Evolutionary conservation across 2,888 invertebrate species (phyloP), one percentile per base, ranked within the genome.

Genomic region (Byasa hedistus): DNA sequence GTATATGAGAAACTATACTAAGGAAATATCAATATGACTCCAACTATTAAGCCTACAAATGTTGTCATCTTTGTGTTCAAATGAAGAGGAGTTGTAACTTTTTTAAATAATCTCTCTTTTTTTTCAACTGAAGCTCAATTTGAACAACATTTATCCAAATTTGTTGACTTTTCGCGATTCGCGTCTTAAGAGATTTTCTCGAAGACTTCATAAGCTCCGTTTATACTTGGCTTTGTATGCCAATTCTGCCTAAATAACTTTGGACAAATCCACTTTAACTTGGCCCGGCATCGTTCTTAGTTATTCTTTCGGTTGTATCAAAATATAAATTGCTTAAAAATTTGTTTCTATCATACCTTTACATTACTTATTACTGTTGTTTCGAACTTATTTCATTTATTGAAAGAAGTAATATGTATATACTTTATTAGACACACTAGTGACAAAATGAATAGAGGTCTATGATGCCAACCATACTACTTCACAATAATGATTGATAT

Each of bases 251-350:
- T 22, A 54, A 54, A 54, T 54, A 23, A 23, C 21, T 54, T 54
- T 12, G 15, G 22, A 54, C 52, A 54, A 54, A 54, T 21, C 52
- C 52, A 54, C 52, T 54, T 54, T 54, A 22, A 54, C 52, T 54
- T 54, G 5, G 52, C 52, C n/a, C 22, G 15, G 10, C 52, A 15
- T 54, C 10, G 22, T 54, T 1, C 23, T 54, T 23, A 22, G 22
- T 21, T 54, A 39, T 39, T 39, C 39, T 54, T 54, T 54, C 1
- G 21, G 21, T 22, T 54, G 23, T 21, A 19, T 48, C n/a, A 19
- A n/a, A n/a, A 48, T 5, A 39, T 39, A 39, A 39, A 39, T 2
- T 39, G 39, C 39, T 12, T 39, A 15, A 39, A 39, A 12, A 12
- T 39, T 39, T 15, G 12, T 39, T 39, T 15, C 39, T 15, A 39